Conservation (phyloP, 37 sponge, comb jelly and placozoan genomes). For the Axinella damicornis region DNA sequence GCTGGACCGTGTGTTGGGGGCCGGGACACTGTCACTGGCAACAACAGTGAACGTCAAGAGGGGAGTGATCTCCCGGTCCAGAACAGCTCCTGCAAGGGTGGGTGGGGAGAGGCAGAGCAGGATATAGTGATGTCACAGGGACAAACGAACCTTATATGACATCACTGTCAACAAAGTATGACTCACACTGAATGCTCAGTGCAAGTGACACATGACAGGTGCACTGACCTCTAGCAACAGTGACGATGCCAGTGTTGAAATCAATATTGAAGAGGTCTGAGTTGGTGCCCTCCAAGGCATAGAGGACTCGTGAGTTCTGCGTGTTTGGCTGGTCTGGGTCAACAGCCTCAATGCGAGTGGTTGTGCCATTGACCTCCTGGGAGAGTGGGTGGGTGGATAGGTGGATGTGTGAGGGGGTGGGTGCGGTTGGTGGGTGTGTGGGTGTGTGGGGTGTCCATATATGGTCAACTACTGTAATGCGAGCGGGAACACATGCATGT, state of each 20-base stretch:
- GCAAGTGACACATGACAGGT: no score
- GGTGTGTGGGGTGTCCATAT: no score
- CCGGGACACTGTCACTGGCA: constrained; percentile 30
- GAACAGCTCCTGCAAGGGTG: constrained; percentile 22
- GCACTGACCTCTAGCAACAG: constrained; percentile 37
- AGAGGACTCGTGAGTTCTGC: constrained; percentile 38
- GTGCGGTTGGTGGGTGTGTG: no score
- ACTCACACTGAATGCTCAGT: no score
- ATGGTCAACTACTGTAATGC: no score
- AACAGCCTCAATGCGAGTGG: constrained; percentile 46
- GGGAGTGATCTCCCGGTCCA: constrained; percentile 25
- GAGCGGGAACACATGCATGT: no score
- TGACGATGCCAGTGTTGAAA: constrained; percentile 33
- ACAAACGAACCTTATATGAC: no score
- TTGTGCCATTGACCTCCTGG: constrained; percentile 2
- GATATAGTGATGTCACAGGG: no score
- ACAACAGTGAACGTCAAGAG: constrained; percentile 15
- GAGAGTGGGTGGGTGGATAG: no score
- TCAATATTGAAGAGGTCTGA: constrained; percentile 33
- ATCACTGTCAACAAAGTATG: no score
- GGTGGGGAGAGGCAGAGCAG: no score
- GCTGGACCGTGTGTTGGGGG: constrained; percentile 14
- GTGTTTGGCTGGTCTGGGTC: constrained; percentile 50
- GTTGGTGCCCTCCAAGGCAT: constrained; percentile 17
- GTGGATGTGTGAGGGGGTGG: no score